Base-by-base conservation (phyloP, 1,140 invertebrate genomes). In the Drosophila erecta region DNA sequence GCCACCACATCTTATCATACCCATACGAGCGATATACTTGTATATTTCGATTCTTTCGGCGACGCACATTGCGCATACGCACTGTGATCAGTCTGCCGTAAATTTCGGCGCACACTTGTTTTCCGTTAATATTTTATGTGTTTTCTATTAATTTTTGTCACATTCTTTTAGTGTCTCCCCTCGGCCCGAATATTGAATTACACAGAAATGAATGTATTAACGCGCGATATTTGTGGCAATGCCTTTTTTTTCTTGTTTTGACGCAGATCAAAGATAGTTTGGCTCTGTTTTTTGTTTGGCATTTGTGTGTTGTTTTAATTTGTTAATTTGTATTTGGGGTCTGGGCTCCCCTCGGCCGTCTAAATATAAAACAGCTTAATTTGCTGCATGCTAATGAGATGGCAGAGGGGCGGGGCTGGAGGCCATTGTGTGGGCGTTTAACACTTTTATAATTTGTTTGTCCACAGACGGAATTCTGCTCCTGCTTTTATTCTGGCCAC, bases 361-460 rank as follows among this genome's bases (percentile, higher is more conserved):
- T 89, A 87, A 73, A 79, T 72, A 79, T 89, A 87, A 75, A 87
- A 87, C 83, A 79, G 79, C 83, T 89, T 87, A 89, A 87, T 87
- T 87, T 87, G 84, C 83, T 87, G 71, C 49, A 73, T 86, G 83
- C 83, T 89, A 83, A 87, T 87, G 75, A 87, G 58, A 22, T 33
- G 53, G 17, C n/a, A 2, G 7, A n/a, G 57, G 54, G 41, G 37
- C 8, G 40, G 53, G 56, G 58, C 51, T 47, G 41, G 71, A 74
- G 71, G 55, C 54, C 78, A 51, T 67, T 65, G 50, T 58, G 81
- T 67, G 55, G 83, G 81, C 79, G 81, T 81, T 76, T 78, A 81
- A 81, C 83, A 87, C 78, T 78, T 81, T 81, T 87, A 81, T 87
- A 85, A 76, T 76, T 76, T 76, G 72, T 76, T 76, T 76, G 67